Base-by-base conservation (phyloP, 2,888 invertebrate species). In the Apocheima hispidaria region DNA sequence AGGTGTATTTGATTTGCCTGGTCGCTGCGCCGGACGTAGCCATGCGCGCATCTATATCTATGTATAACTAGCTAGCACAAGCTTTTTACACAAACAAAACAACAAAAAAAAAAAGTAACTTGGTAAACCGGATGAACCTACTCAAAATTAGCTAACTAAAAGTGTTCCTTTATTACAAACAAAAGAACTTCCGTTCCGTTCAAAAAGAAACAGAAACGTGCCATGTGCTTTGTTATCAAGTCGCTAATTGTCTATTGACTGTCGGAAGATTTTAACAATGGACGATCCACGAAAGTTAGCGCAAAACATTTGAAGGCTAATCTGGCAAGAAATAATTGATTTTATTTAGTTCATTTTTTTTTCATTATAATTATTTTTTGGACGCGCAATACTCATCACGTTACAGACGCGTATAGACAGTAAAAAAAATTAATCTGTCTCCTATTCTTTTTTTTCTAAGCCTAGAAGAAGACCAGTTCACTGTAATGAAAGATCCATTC, bases 141-240 rank as follows among this genome's bases (percentile, higher is more conserved):
- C 21, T n/a, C 10, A 33, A 44, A 58, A 58, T 49, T 56, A 40
- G 14, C 55, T 38, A 26, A 46, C 16, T 23, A 10, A 44, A 33
- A 48, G 14, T 35, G 7, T 44, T 46, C 35, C n/a, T 26, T 28
- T 46, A 18, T 38, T 30, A 43, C 26, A 43, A 58, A 58, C 44
- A 58, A 51, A 50, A 50, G 36, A 20, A 43, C 28, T 58, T 51
- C 58, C 58, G 58, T 36, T 26, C 26, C n/a, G n/a, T n/a, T n/a
- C 10, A n/a, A 50, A 48, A 33, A 56, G 44, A 26, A 1, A 58
- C 20, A 12, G 12, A 44, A 51, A 57, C 57, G 57, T 57, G 30
- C 44, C 43, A 49, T 18, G 38, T 23, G 52, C 46, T 44, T 44
- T 51, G 44, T 44, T 58, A 28, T 38, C 44, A 20, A 20, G 51